Base-by-base conservation (phyloP, 2,888 invertebrate genomes). In the Cephus rjabovi region DNA sequence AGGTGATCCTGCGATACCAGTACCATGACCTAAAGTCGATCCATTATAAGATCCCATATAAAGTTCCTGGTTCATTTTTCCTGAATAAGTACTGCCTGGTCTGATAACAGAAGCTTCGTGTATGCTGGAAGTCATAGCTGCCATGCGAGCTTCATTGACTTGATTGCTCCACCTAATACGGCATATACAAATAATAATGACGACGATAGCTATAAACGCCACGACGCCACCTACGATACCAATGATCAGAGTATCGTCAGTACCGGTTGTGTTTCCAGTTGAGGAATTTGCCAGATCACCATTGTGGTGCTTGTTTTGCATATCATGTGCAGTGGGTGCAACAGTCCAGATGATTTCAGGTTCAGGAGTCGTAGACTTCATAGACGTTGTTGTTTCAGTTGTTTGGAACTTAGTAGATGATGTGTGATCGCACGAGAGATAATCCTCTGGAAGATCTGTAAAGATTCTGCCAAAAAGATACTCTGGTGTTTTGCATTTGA, bases 141-240 rank as follows among this genome's bases (percentile, higher is more conserved):
- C 88, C 84, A 91, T 89, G 12, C 87, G 85, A 0, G 90, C 86
- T 33, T 91, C 90, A 77, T 88, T 89, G 11, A 89, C 84, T 15
- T 87, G 87, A 69, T 88, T 94, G 69, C 95, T 94, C 94, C 96
- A 94, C 81, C 95, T 93, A 87, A 96, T 91, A 30, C 97, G 94
- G 56, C 97, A 96, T 70, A 98, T 96, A 88, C 98, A 98, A 83
- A 97, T 97, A n/a, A 95, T 95, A 37, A 98, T 95, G 68, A 98
- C 96, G 77, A 98, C 93, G 82, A 98, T 96, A 15, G 96, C 96
- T 83, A 98, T 97, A 89, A 98, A 97, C 1, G 96, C 97, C 0
- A 98, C 97, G 1, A 98, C 97, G 1, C 98, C 97, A 0, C 97
- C 97, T 0, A 98, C 97, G 83, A 98, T 98, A n/a, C 97, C 97